Evolutionary conservation across 2,888 invertebrate genomes (phyloP), one percentile per base, ranked within the genome.

Genomic region (Geophilus truncorum): DNA sequence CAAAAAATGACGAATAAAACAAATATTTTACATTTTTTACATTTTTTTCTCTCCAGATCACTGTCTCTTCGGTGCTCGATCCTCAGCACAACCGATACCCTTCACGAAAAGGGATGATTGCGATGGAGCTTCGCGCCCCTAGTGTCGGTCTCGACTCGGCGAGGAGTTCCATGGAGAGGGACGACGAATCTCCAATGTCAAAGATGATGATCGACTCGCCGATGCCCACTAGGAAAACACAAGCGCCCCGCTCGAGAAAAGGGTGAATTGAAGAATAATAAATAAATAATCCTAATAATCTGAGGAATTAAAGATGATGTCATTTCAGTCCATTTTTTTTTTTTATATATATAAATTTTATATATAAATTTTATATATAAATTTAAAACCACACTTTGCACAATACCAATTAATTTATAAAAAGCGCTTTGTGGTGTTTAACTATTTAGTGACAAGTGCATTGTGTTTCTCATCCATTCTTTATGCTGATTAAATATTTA

Each of bases 71-170:
- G 51, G 7, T 51, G 15, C 25, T 70, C n/a, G 25, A 70, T 70
- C 23, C 70, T 28, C 70, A 23, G 70, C 70, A 70, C 15, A 15
- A 70, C 70, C 70, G 70, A 70, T 6, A 70, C 70, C 23, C 70
- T 70, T 25, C 70, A 70, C 25, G 70, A 70, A 70, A 70, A 70
- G 28, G 70, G 70, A 70, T 70, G 70, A 70, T 70, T 70, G 70
- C 70, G 12, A 25, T 70, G 70, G 70, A 70, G n/a, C 70, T 70
- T 25, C 70, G 70, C 10, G 70, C 70, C 3, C 70, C 70, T 1
- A 70, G 70, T 70, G 70, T 70, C 28, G 23, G 70, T 1, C 70
- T 70, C 25, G 70, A 70, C 15, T 70, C 70, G 70, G 12, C 10
- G 12, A 25, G 70, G n/a, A 70, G 70, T 70, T 70, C 70, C 28